Evolutionary conservation across 1,140 invertebrate species (phyloP).

Genomic region (Anagrus nilaparvatae): DNA sequence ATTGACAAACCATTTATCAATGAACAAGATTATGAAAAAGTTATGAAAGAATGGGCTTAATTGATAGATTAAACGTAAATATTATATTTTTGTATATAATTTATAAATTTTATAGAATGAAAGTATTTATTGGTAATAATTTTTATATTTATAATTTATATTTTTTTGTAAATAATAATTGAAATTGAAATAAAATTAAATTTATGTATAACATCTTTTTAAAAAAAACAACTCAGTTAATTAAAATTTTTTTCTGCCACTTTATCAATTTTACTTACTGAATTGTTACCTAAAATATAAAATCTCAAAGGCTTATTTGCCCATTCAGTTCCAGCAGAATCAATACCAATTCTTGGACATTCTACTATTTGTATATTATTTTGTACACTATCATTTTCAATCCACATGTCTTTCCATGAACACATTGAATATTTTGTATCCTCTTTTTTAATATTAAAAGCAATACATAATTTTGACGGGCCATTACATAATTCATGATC

Average conservation of each 20-base stretch:
- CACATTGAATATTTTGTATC: conserved; percentile 45
- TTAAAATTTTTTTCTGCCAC: conserved; percentile 27
- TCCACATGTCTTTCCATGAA: conserved; percentile 46
- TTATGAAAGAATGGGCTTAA: conserved; percentile 77
- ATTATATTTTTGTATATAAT: neutral
- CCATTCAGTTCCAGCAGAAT: conserved; percentile 52
- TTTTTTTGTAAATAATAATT: too few species aligned
- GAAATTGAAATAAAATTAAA: neutral
- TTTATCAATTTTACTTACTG: conserved; percentile 49
- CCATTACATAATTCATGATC: conserved; percentile 59
- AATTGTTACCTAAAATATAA: conserved; percentile 48
- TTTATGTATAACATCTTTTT: neutral
- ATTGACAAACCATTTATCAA: conserved; percentile 79
- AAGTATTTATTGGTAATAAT: neutral
- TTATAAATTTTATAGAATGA: conserved; percentile 5
- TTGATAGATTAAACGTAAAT: neutral
- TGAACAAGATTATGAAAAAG: conserved; percentile 68
- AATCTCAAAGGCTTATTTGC: conserved; percentile 57
- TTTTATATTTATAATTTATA: conserved; percentile 6
- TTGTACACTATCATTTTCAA: conserved; percentile 36
- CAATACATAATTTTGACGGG: conserved; percentile 66
- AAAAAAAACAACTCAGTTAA: neutral
- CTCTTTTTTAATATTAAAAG: conserved; percentile 50
- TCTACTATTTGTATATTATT: conserved; percentile 40
- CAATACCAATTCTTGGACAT: conserved; percentile 57